These are phyloP conservation scores for Epizoanthus stellaris DNA, from an alignment of 92 coral and sea anemone genomes.

Conservation along the genomic window DNA sequence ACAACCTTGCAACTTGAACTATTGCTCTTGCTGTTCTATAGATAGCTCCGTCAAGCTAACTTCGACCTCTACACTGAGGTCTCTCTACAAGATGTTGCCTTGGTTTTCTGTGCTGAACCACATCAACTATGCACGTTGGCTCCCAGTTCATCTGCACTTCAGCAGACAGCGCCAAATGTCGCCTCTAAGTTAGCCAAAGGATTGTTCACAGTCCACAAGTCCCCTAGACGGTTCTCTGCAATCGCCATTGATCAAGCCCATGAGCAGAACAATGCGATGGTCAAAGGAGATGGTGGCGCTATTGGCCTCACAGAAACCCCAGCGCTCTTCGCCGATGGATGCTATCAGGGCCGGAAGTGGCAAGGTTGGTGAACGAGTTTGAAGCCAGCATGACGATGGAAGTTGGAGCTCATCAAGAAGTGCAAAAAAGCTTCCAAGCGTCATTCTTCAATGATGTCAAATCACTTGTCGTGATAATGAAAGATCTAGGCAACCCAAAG, in stretches of 20 bases:
- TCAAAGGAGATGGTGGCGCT: too few relatives aligned
- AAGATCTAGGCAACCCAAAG: too few relatives aligned
- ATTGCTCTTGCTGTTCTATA: constrained; percentile 42
- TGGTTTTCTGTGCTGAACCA: constrained; percentile 13
- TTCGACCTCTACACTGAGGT: constrained; percentile 11
- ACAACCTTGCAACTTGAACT: too few relatives aligned
- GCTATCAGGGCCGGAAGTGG: too few relatives aligned
- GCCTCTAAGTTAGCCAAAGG: not conserved
- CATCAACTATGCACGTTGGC: constrained; percentile 30
- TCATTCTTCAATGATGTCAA: too few relatives aligned
- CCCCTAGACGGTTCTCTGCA: not conserved
- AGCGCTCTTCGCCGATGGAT: too few relatives aligned
- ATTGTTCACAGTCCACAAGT: not conserved
- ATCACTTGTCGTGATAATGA: too few relatives aligned
- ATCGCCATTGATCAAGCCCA: not conserved
- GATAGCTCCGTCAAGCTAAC: constrained; percentile 53
- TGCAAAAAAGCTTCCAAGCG: too few relatives aligned
- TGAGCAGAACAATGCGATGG: not conserved
- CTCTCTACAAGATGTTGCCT: constrained; percentile 31
- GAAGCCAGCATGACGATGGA: too few relatives aligned
- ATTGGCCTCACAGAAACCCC: too few relatives aligned
- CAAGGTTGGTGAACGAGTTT: too few relatives aligned
- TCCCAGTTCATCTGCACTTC: constrained; percentile 13
- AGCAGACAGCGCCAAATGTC: not conserved
- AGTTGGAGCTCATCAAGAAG: too few relatives aligned